Percentiles rank a stretch among this genome's conserved stretches.
phyloP scores from a whole-genome alignment of 2,888 invertebrate species.

The Odontocerum albicorne region DNA sequence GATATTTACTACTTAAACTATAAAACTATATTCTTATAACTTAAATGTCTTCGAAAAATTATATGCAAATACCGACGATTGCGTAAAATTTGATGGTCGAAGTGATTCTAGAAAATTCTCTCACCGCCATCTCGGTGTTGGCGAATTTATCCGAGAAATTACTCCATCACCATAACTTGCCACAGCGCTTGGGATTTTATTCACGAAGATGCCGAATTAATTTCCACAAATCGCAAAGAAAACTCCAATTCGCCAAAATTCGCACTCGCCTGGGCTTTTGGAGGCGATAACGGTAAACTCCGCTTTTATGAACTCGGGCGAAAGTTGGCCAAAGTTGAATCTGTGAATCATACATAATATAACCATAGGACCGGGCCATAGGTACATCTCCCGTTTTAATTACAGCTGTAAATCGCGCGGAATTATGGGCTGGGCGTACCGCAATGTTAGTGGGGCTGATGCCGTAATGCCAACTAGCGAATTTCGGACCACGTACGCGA shows the following conservation, averaged over 20 bases:
- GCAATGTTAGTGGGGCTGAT: conserved; percentile 28
- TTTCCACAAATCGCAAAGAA: conserved; percentile 15
- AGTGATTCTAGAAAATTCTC: background rate
- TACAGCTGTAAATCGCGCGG: conserved; percentile 32
- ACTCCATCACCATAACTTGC: conserved; percentile 15
- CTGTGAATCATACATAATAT: conserved; percentile 20
- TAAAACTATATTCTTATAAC: too few species aligned
- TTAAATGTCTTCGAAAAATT: background rate
- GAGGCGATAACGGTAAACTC: conserved; percentile 10
- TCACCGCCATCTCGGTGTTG: too few species aligned
- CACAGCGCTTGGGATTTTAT: conserved; percentile 6
- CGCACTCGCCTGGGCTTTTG: conserved; percentile 8
- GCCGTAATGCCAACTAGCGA: too few species aligned
- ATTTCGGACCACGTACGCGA: too few species aligned
- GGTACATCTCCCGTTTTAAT: conserved; percentile 27
- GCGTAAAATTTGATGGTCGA: background rate
- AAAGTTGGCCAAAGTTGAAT: conserved; percentile 10
- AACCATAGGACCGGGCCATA: conserved; percentile 14
- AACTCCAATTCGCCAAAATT: conserved; percentile 14
- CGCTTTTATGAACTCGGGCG: conserved; percentile 13
- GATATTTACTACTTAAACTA: too few species aligned
- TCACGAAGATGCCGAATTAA: conserved; percentile 17
- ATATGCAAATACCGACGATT: background rate
- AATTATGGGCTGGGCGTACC: conserved; percentile 29
- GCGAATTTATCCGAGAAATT: background rate